These are phyloP conservation scores for Cantharis rustica DNA, from an alignment of 2,888 invertebrate species.

Conservation along the genomic window DNA sequence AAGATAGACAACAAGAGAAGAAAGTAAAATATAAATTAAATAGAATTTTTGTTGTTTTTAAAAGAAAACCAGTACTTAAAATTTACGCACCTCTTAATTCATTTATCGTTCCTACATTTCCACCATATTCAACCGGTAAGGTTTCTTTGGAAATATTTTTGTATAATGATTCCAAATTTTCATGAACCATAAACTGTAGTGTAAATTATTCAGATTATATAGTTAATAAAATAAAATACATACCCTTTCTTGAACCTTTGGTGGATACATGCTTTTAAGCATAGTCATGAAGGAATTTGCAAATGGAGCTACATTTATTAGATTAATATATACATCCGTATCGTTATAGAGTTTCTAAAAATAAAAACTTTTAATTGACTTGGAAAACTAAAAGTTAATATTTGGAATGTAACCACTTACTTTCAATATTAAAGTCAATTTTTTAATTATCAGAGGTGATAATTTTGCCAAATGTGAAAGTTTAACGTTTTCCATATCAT, in stretches of 20 bases:
- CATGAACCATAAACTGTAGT: conserved; percentile 29
- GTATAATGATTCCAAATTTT: conserved; percentile 25
- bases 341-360: not conserved
- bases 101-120: conserved; percentile 54
- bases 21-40: too few relatives aligned
- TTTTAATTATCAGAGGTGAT: conserved; percentile 55
- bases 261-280: not conserved
- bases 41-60: not conserved
- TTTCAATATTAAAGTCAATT: conserved; percentile 54
- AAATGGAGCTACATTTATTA: not conserved
- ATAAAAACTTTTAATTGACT: not conserved
- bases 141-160: conserved; percentile 26
- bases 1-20: too few relatives aligned
- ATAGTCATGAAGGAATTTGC: not conserved
- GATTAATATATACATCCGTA: not conserved
- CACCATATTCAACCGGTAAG: conserved; percentile 37
- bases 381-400: too few relatives aligned
- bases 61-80: not conserved
- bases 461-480: conserved; percentile 55
- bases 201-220: not conserved
- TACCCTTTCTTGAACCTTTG: not conserved
- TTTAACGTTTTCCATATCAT: conserved; percentile 54
- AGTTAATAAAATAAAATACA: not conserved
- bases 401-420: conserved; percentile 40
- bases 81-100: conserved; percentile 61